Percentiles rank a stretch among this genome's conserved stretches.
phyloP scores from a whole-genome alignment of 2,797 vertebrate species.

The Craterocephalus amniculus region DNA sequence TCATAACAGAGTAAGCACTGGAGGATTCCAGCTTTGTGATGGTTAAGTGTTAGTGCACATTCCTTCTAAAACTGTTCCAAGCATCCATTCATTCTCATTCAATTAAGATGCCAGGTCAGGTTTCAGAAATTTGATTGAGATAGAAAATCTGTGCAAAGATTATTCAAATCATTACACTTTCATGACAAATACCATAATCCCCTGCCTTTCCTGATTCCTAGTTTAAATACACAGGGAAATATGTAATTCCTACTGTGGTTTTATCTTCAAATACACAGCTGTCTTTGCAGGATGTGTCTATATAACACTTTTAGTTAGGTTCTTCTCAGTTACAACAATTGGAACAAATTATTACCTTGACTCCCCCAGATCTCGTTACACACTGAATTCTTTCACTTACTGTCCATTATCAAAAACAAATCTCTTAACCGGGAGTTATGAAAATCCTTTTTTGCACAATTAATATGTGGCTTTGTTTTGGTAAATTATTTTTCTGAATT shows the following conservation, averaged over 20 bases:
- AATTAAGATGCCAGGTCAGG: conserved; percentile 16
- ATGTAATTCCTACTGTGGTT: conserved; percentile 17
- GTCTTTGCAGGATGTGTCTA: conserved; percentile 25
- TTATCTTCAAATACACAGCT: conserved; percentile 25
- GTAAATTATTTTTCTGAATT: background rate
- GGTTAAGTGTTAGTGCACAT: conserved; percentile 7
- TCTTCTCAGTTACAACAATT: conserved; percentile 28
- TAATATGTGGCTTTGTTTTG: background rate
- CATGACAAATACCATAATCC: conserved; percentile 11
- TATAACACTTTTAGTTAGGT: conserved; percentile 17
- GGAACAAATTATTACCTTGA: background rate
- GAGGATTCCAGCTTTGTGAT: background rate
- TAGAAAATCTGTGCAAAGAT: conserved; percentile 23
- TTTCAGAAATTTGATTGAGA: conserved; percentile 24
- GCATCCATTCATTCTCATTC: conserved; percentile 22
- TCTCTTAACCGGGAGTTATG: background rate
- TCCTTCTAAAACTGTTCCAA: conserved; percentile 6
- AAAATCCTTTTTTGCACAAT: conserved; percentile 8
- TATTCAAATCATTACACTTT: conserved; percentile 30
- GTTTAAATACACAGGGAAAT: conserved; percentile 12
- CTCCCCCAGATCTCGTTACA: background rate
- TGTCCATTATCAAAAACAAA: background rate
- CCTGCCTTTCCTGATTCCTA: conserved; percentile 8
- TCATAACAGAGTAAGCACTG: conserved; percentile 22
- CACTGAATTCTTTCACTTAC: background rate